Base-by-base conservation (phyloP, 2,113 vertebrate species). In the Gallinago paraguaiae region DNA sequence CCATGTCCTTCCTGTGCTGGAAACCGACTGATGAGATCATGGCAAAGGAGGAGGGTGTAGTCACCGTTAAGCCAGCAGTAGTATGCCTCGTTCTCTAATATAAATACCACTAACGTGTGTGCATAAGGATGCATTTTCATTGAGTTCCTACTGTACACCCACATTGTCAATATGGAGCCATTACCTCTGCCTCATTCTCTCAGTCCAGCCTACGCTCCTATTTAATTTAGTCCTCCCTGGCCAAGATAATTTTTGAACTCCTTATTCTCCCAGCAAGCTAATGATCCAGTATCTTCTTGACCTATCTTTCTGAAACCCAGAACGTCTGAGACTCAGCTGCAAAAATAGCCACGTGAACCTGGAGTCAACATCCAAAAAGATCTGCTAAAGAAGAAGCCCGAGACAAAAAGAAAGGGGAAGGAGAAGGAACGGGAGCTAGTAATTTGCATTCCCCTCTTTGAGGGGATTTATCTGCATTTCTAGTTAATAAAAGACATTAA, bases 401-500 rank as follows among this genome's bases (percentile, higher is more conserved):
- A 59, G 4, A 24, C 35, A 79, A 81, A 74, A 59, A 57, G 70
- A 76, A 43, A 0, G 0, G 35, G 65, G 77, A 84, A 54, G 51
- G 51, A 64, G 67, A 50, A 76, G 72, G 77, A 83, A 48, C 0
- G 1, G 72, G 80, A 92, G 54, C 11, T 57, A 33, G 60, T 17
- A 51, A 86, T 94, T 93, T 90, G 71, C 2, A 7, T 63, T 74
- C 28, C 48, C 51, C 48, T 41, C 39, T 67, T 1, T 56, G 86
- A 90, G 78, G 60, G 86, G 72, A 82, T 94, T 94, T 90, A 93
- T 90, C 90, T 95, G 87, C 80, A 77, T 95, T 95, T 92, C 93
- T 90, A 60, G 90, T 92, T 95, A 96, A 95, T 88, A 96, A 91
- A 95, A 88, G 76, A 77, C 91, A 94, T 94, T 95, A 95, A 96